These are phyloP conservation scores for Melospiza melodia DNA, from an alignment of 2,113 vertebrate genomes.

Conservation along the genomic window DNA sequence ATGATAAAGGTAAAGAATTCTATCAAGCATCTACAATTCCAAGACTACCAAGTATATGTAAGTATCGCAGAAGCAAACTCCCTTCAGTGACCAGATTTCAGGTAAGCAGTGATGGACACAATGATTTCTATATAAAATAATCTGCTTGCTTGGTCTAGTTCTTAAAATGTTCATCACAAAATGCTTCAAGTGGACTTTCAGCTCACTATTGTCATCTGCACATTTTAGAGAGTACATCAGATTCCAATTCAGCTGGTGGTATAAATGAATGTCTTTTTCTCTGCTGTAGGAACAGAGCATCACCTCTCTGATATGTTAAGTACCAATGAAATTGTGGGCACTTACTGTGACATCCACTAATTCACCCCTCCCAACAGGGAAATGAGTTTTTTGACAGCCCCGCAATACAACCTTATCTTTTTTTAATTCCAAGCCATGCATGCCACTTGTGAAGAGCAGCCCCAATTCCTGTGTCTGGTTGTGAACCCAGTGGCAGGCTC, in stretches of 20 bases:
- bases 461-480: background rate
- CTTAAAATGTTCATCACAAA: background rate
- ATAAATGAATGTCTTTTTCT: background rate
- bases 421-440: background rate
- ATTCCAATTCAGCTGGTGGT: background rate
- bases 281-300: background rate
- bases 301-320: background rate
- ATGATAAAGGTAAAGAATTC: background rate
- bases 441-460: background rate
- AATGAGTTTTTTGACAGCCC: background rate
- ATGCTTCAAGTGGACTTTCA: background rate
- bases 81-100: background rate
- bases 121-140: background rate
- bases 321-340: background rate
- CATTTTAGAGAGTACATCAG: background rate
- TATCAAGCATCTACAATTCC: background rate
- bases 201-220: background rate
- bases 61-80: background rate
- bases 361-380: background rate
- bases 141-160: accelerated
- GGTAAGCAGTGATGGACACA: background rate
- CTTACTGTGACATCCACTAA: background rate
- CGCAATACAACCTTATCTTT: background rate
- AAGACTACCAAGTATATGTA: background rate
- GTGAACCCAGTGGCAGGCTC: background rate